Evolutionary conservation across 1,140 invertebrate species (phyloP).

Genomic region (Ceratina japonica): DNA sequence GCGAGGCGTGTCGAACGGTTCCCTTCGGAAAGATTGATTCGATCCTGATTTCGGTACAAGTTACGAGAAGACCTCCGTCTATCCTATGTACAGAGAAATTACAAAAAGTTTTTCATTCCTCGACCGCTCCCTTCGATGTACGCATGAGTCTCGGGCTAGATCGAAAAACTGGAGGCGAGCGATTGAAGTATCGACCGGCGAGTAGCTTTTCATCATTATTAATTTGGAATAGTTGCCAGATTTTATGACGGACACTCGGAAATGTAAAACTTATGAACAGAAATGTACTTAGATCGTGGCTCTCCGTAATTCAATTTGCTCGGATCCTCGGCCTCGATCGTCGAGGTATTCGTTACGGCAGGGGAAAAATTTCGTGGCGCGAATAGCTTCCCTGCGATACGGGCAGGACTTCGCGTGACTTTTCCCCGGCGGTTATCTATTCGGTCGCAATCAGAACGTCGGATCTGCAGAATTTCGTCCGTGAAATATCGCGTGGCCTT

Average conservation of each 20-base stretch:
- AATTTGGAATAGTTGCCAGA: no score
- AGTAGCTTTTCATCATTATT: no score
- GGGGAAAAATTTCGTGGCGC: slow-evolving; percentile 3
- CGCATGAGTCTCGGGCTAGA: no score
- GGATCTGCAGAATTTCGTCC: slow-evolving; percentile 66
- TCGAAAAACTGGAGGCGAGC: no score
- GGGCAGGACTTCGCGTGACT: slow-evolving; percentile 69
- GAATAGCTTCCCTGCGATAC: slow-evolving; percentile 7
- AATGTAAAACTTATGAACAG: no score
- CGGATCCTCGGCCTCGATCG: not conserved
- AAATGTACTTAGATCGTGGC: no score
- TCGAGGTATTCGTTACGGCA: not conserved
- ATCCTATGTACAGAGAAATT: not conserved
- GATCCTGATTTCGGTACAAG: not conserved
- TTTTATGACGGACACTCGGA: no score
- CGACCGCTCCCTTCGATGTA: no score
- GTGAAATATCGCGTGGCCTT: slow-evolving; percentile 74
- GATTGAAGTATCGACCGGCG: no score
- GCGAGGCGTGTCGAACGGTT: slow-evolving; percentile 20
- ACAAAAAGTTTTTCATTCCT: not conserved
- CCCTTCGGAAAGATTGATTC: slow-evolving; percentile 31
- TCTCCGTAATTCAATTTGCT: slow-evolving; percentile 4
- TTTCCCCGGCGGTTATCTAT: slow-evolving; percentile 69
- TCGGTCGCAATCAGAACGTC: slow-evolving; percentile 64
- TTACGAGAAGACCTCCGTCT: not conserved